Base-by-base conservation (phyloP, 2,797 vertebrate species). In the Argentina silus region DNA sequence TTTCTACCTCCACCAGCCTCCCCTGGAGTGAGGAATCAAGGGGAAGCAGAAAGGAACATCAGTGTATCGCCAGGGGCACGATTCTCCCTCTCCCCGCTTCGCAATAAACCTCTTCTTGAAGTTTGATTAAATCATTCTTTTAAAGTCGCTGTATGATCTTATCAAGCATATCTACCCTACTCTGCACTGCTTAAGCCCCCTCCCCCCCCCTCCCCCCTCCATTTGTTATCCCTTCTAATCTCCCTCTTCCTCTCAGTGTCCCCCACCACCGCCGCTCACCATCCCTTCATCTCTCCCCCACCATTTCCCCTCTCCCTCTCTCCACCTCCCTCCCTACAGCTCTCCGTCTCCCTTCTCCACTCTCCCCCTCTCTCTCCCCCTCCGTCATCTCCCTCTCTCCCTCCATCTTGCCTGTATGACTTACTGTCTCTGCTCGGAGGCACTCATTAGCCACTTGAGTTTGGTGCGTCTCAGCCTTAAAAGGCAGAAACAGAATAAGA, bases 101-200 rank as follows among this genome's bases (percentile, higher is more conserved):
- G 36, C 43, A 1, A 19, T 69, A 77, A 85, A 86, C 81, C 53
- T 76, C 76, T 79, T 36, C 1, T 69, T 50, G 70, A 75, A 86
- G 73, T 90, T 91, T 93, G 79, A 93, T 90, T 87, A 88, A 91
- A 89, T 86, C 83, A 85, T 86, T 87, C 90, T 92, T 91, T 90
- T 87, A 91, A 90, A 86, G 88, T 87, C 81, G 0, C 85, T 83
- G 82, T 76, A 76, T 47, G 88, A 92, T 90, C 84, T 91, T 91
- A 91, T 90, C 83, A 60, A 0, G 10, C 77, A 76, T 77, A 76
- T 85, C 70, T 21, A 61, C 85, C 85, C 77, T 63, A 77, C 85
- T 84, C 77, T 42, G 82, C 79, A 83, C 64, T 71, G 64, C 69
- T 81, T 76, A 62, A 8, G 11, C 45, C 14, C 19, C 14, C 59